phyloP scores from a whole-genome alignment of 2,888 invertebrate species.

The Mystacides longicornis region DNA sequence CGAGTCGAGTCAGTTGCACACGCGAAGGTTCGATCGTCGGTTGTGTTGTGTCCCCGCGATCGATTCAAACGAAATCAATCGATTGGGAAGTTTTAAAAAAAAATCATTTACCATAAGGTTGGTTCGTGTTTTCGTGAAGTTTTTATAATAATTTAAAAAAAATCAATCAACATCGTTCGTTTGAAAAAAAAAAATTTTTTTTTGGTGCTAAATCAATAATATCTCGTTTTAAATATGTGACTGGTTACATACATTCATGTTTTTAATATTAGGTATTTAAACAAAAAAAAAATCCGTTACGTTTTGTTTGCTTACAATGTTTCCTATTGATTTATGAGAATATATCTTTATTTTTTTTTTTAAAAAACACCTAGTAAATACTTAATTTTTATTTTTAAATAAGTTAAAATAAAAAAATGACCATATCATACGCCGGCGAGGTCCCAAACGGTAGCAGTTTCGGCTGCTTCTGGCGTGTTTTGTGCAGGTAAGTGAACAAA shows the following conservation, averaged over 20 bases:
- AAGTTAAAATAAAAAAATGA: slow-evolving; percentile 50
- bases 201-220: background rate
- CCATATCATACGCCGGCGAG: slow-evolving; percentile 83
- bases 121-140: too few species aligned
- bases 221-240: background rate
- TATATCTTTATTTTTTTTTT: too few species aligned
- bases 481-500: slow-evolving; percentile 76
- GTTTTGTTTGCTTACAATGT: too few species aligned
- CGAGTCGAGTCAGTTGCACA: slow-evolving; percentile 1
- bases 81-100: too few species aligned
- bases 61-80: too few species aligned
- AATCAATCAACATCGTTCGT: background rate
- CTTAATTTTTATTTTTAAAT: too few species aligned
- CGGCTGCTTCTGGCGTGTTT: slow-evolving; percentile 87
- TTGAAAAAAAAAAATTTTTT: background rate
- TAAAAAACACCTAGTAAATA: too few species aligned
- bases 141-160: too few species aligned
- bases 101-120: too few species aligned
- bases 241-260: background rate
- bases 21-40: background rate
- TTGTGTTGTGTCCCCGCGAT: background rate
- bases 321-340: background rate
- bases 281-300: too few species aligned
- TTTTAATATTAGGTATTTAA: too few species aligned
- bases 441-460: slow-evolving; percentile 89